Evolutionary conservation across 1,140 invertebrate species (phyloP), one percentile per base, ranked within the genome.

Genomic region (Drosophila burlai): DNA sequence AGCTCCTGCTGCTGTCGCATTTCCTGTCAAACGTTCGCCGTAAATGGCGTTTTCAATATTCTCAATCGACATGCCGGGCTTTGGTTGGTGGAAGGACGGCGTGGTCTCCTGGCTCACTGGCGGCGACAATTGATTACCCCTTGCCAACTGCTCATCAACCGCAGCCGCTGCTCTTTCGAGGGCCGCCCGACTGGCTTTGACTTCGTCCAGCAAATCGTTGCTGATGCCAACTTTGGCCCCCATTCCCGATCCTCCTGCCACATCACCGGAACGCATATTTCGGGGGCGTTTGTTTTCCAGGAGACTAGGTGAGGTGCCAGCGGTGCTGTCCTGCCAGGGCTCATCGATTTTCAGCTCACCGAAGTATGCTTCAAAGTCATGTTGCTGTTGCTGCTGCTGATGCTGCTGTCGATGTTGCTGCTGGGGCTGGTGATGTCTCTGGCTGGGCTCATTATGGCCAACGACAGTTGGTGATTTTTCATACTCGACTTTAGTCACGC

Each of bases 1-100:
- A 16, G 38, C 36, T 9, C 78, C 52, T 42, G 38, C 15, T 45
- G 47, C 57, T 55, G 64, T 46, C 8, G 68, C 40, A 46, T 55
- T 36, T 26, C 75, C 73, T 62, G 80, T 92, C 75, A 93, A 68
- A 29, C 90, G 80, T 76, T 93, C 92, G 50, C 92, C 92, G 76
- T 93, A 93, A 85, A 93, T 92, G 68, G 91, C 92, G 80, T 93
- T 92, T 85, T 93, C 92, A 82, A 93, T 93, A 79, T 92, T 93
- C 83, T 93, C 92, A 77, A 93, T 92, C 64, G 92, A 93, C 77
- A 93, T 72, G 40, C 79, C 71, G 54, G 73, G 65, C 78, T 80
- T 90, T 61, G 83, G 40, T 50, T 26, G 34, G 29, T 62, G 36
- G 29, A 13, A 52, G 58, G 62, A n/a, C 11, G 63, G 46, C 34